Percentiles rank a stretch among this genome's conserved stretches.
Conservation (phyloP, 1,140 invertebrate genomes). For the Melipona quadrifasciata region DNA sequence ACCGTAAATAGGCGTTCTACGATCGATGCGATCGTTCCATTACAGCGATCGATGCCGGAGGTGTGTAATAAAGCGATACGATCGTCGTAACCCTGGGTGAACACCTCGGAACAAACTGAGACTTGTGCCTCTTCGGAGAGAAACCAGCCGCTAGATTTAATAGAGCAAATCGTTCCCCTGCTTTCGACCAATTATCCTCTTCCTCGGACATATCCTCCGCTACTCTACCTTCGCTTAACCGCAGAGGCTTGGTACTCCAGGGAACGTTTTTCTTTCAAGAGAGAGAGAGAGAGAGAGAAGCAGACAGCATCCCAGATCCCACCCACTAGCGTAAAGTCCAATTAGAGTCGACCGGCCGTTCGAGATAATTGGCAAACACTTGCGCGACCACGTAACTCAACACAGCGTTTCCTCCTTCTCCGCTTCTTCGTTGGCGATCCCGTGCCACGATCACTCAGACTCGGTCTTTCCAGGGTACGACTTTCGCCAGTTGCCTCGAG, state of each 20-base stretch:
- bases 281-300: too few species aligned
- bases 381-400: constrained; percentile 73
- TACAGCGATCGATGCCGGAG: constrained; percentile 42
- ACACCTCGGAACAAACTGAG: constrained; percentile 44
- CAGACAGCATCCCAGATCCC: constrained; percentile 70
- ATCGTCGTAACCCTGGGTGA: constrained; percentile 44
- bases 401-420: constrained; percentile 65
- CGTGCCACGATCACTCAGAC: constrained; percentile 4
- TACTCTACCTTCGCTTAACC: neutral
- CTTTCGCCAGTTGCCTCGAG: constrained; percentile 32
- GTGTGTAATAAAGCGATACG: constrained; percentile 55
- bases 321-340: constrained; percentile 77
- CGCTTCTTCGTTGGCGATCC: constrained; percentile 30
- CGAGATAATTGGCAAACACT: constrained; percentile 78
- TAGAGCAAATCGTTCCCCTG: constrained; percentile 59
- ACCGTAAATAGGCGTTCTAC: constrained; percentile 40
- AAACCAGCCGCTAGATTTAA: constrained; percentile 49
- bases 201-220: constrained; percentile 31
- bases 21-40: constrained; percentile 60
- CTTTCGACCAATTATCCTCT: constrained; percentile 63
- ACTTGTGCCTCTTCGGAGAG: neutral
- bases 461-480: neutral
- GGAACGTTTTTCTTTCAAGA: constrained; percentile 16
- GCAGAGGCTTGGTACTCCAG: neutral
- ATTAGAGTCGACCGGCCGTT: constrained; percentile 77